Evolutionary conservation across 1,140 invertebrate species (phyloP), one percentile per base, ranked within the genome.

Genomic region (Stenopsyche tienmushanensis): DNA sequence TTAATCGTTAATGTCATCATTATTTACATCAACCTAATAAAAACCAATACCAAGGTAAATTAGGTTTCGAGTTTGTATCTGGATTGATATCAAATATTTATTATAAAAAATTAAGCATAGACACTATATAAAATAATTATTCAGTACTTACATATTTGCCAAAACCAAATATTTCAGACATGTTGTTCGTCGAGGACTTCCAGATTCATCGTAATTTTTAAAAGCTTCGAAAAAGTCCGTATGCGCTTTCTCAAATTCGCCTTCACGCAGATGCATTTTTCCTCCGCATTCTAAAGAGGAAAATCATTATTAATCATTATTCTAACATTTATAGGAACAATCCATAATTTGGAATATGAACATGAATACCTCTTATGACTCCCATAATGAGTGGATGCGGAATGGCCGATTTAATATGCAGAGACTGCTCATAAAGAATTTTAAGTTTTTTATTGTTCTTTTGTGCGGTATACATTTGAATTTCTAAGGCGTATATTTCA

Each of bases 141-240:
- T 17, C 1, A 62, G 60, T 26, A 75, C 78, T 77, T 62, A 84
- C 98, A 99, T 99, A 79, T 98, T 99, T 5, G 98, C 97, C 72
- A 99, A 78, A 29, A 99, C 97, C 66, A 99, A 85, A 81, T 99
- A 99, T 80, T 99, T 99, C 10, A 99, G 80, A 77, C 97, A 99
- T 0, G 96, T 98, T 20, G 96, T 99, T 71, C 98, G 83, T 66
- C 97, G 83, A 39, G 96, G 95, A 72, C 93, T 97, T n/a, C 97
- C 97, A 39, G 96, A 98, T 81, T 99, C 97, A 84, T 99, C 98
- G 77, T 99, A 99, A 80, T 99, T 99, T 83, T 99, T 99, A 77
- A 99, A 99, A 1, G 98, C 98, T 81, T 99, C 97, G 81, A 99
- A 99, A 79, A 99, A 99, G 76, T 99, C 97, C 1, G 96, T 99